A percentile compares a stretch with the other conserved stretches of the same genome.
These are phyloP conservation scores for Podocnemis expansa DNA, from an alignment of 2,113 vertebrate species.

Conservation along the genomic window DNA sequence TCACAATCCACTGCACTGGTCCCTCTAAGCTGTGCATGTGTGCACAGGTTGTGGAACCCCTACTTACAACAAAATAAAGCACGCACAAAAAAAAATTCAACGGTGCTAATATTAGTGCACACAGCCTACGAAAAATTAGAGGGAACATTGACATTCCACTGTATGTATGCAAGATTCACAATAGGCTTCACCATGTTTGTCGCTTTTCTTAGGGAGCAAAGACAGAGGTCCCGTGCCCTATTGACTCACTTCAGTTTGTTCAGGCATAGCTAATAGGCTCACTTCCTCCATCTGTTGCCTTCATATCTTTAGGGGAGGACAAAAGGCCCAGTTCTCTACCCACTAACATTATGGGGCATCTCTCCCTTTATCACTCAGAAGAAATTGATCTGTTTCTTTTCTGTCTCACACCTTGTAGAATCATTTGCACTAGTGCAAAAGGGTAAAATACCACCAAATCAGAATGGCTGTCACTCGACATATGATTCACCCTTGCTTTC, in stretches of 20 bases:
- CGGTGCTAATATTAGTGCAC: no score
- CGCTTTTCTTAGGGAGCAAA: not conserved
- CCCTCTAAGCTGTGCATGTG: no score
- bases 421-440: not conserved
- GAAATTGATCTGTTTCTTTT: not conserved
- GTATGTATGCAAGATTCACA: not conserved
- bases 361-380: not conserved
- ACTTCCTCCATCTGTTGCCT: not conserved
- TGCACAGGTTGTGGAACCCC: no score
- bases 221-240: not conserved
- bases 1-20: not conserved
- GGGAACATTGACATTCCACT: no score
- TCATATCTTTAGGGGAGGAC: not conserved
- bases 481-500: not conserved
- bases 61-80: no score
- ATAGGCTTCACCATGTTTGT: not conserved
- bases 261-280: not conserved
- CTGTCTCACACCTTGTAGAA: not conserved
- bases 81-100: no score
- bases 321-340: not conserved
- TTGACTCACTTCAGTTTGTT: not conserved
- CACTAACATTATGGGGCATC: not conserved
- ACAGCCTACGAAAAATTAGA: no score
- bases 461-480: not conserved
- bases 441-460: not conserved